Conservation (phyloP, 2,888 invertebrate genomes). For the Trichacis sp. region DNA sequence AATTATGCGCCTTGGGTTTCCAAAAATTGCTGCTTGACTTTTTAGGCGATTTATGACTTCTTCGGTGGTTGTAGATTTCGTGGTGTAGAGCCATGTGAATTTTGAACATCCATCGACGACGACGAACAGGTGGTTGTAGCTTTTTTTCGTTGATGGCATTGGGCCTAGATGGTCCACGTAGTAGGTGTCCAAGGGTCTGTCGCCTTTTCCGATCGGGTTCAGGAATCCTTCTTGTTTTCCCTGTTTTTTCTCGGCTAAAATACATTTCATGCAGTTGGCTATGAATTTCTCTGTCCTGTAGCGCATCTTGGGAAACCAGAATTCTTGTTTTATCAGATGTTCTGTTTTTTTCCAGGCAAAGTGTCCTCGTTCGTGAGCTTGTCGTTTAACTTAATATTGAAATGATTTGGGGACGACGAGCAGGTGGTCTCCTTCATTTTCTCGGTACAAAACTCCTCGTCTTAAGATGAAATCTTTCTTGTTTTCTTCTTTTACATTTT, state of each 20-base stretch:
- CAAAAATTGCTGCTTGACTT: too few species aligned
- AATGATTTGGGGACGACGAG: constrained; percentile 11
- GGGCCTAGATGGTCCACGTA: too few species aligned
- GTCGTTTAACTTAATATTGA: constrained; percentile 4
- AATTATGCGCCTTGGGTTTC: too few species aligned
- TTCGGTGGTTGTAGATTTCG: too few species aligned
- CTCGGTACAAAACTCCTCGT: constrained; percentile 4
- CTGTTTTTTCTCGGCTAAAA: constrained; percentile 23
- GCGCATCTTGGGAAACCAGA: constrained; percentile 23
- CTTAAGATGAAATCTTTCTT: neutral
- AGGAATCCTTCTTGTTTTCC: too few species aligned
- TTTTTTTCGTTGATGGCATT: too few species aligned
- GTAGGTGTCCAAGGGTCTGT: too few species aligned
- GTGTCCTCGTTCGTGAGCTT: constrained; percentile 13
- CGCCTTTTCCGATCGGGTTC: too few species aligned
- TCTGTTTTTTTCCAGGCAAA: constrained; percentile 9
- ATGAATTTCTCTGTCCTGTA: constrained; percentile 11
- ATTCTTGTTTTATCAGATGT: constrained; percentile 11
- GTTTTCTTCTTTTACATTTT: constrained; percentile 4
- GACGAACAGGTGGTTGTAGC: too few species aligned
- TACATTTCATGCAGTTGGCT: constrained; percentile 43
- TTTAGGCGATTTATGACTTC: too few species aligned
- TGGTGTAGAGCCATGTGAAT: too few species aligned
- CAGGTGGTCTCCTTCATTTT: neutral
- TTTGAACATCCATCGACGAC: too few species aligned